A percentile compares a stretch with the other conserved stretches of the same genome.
Conservation (phyloP, 2,888 invertebrate species). For the Megaustenia siamemsis region DNA sequence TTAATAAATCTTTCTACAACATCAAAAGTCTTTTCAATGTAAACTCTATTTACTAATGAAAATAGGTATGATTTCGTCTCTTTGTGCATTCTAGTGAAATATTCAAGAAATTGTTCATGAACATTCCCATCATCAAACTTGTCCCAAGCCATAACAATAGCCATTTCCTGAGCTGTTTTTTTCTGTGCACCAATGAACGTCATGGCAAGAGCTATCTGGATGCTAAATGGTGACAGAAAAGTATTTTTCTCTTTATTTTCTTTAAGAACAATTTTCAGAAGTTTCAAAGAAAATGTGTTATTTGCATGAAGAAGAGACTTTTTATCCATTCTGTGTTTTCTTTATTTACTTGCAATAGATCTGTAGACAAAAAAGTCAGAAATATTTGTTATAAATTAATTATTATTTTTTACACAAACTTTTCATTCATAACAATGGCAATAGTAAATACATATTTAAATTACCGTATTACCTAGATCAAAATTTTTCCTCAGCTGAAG, state of each 20-base stretch:
- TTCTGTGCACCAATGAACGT: slow-evolving; percentile 78
- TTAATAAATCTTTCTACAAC: slow-evolving; percentile 50
- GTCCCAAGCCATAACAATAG: slow-evolving; percentile 21
- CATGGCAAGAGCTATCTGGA: slow-evolving; percentile 79
- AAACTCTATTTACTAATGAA: slow-evolving; percentile 72
- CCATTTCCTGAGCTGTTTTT: slow-evolving; percentile 76
- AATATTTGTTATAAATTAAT: not conserved
- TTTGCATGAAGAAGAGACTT: slow-evolving; percentile 50
- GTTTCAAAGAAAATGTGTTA: slow-evolving; percentile 54
- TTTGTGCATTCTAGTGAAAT: slow-evolving; percentile 28
- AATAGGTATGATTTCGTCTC: slow-evolving; percentile 60
- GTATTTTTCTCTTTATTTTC: slow-evolving; percentile 60
- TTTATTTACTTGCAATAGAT: not conserved
- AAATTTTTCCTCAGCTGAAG: no score
- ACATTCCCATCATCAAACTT: not conserved
- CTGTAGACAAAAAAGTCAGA: not conserved
- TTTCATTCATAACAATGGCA: no score
- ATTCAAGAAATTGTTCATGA: slow-evolving; percentile 36
- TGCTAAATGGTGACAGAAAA: slow-evolving; percentile 80
- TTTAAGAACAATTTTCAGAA: slow-evolving; percentile 35
- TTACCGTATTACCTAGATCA: no score
- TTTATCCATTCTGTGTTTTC: slow-evolving; percentile 1
- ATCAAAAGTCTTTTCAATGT: slow-evolving; percentile 61
- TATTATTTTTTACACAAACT: no score
- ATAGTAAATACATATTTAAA: no score